These are phyloP conservation scores for Lordiphosa fenestrarum DNA, from an alignment of 2,888 invertebrate species.

Conservation along the genomic window DNA sequence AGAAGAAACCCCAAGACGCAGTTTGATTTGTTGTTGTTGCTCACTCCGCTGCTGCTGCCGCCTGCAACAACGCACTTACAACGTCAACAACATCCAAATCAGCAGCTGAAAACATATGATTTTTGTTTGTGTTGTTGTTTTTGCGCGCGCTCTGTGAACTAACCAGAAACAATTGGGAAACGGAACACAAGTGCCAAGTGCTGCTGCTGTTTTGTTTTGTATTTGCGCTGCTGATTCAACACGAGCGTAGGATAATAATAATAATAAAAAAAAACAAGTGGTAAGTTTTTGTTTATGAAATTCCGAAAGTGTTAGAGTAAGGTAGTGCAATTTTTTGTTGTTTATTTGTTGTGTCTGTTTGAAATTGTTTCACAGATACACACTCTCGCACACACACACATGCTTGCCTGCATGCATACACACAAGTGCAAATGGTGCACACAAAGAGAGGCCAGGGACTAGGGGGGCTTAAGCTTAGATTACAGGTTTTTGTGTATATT, in stretches of 20 bases:
- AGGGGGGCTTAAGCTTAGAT: conserved; percentile 1
- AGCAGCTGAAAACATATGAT: conserved; percentile 76
- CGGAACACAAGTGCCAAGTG: conserved; percentile 29
- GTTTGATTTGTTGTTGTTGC: conserved; percentile 47
- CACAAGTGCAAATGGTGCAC: conserved; percentile 23
- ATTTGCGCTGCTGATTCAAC: conserved; percentile 35
- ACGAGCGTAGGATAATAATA: conserved; percentile 13
- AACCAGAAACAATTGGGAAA: conserved; percentile 38
- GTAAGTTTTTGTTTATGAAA: conserved; percentile 4
- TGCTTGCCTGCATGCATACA: not conserved
- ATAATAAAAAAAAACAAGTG: conserved; percentile 8
- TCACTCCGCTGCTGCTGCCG: conserved; percentile 62
- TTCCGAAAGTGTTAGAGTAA: conserved; percentile 1
- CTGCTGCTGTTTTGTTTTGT: conserved; percentile 46
- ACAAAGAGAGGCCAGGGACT: conserved; percentile 22
- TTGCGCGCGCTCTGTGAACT: conserved; percentile 38
- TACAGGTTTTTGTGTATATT: not conserved
- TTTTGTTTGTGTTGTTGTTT: conserved; percentile 71
- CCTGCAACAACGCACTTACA: conserved; percentile 38
- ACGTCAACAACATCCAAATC: conserved; percentile 44
- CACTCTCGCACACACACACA: conserved; percentile 10
- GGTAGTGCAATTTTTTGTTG: conserved; percentile 18
- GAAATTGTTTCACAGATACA: conserved; percentile 15
- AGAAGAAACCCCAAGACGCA: conserved; percentile 52
- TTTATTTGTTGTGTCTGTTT: conserved; percentile 33